A percentile compares a stretch with the other conserved stretches of the same genome.
phyloP scores from a whole-genome alignment of 2,113 vertebrate species.

The Dasyurus viverrinus region DNA sequence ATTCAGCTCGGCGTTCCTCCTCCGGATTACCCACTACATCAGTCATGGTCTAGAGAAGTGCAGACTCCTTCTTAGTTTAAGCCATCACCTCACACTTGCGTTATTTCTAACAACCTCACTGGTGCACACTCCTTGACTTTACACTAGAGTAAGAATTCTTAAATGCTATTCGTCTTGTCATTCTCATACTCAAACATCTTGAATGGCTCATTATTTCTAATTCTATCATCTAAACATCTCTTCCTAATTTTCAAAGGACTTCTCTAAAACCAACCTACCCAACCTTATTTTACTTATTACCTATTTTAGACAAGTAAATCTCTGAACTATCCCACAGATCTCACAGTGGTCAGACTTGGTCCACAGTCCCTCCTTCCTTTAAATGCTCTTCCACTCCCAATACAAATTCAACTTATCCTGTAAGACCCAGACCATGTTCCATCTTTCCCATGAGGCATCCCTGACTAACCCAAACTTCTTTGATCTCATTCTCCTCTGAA shows the following conservation, averaged over 20 bases:
- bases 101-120: not conserved
- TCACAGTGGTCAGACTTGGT: not conserved
- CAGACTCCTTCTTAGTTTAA: not conserved
- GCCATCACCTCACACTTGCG: not conserved
- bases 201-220: conserved; percentile 24
- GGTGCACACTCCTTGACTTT: not conserved
- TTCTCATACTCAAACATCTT: not conserved
- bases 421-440: not conserved
- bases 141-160: not conserved
- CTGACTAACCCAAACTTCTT: not conserved
- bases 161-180: not conserved
- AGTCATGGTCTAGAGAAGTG: conserved; percentile 93
- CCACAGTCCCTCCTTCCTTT: not conserved
- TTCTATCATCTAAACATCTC: not conserved
- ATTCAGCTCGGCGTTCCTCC: conserved; percentile 97
- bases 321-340: not conserved
- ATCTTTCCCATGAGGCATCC: not conserved
- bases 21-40: conserved; percentile 98
- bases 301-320: too few species aligned
- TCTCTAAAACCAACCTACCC: not conserved
- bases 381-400: not conserved
- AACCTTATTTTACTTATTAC: not conserved
- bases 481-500: conserved; percentile 1
- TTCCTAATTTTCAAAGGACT: not conserved
- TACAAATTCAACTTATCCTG: not conserved